phyloP scores from a whole-genome alignment of 2,888 invertebrate species.

The Stomorhina lunata region DNA sequence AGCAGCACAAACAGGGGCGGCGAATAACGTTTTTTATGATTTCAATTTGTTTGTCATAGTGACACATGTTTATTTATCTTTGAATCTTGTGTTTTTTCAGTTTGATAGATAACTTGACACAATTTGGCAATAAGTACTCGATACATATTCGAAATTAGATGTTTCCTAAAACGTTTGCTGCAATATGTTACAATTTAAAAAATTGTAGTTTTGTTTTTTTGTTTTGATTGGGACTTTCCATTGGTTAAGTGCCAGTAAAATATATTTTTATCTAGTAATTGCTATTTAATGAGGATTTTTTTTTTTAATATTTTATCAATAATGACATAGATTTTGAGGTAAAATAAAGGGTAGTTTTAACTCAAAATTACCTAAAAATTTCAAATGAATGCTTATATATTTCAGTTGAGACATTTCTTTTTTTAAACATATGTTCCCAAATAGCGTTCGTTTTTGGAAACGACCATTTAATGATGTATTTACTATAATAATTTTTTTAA shows the following conservation, averaged over 20 bases:
- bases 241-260: neutral
- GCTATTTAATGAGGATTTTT: neutral
- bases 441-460: too few species aligned
- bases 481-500: too few species aligned
- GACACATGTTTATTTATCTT: conserved; percentile 45
- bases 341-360: too few species aligned
- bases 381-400: too few species aligned
- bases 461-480: too few species aligned
- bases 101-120: conserved; percentile 22
- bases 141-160: conserved; percentile 4
- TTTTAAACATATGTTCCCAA: too few species aligned
- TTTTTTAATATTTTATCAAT: too few species aligned
- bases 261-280: too few species aligned
- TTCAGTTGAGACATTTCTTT: too few species aligned
- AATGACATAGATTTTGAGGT: too few species aligned
- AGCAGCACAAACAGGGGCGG: too few species aligned
- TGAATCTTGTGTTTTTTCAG: neutral
- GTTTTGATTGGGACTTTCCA: neutral
- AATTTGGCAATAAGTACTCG: conserved; percentile 18
- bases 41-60: conserved; percentile 20
- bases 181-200: neutral
- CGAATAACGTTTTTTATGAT: neutral
- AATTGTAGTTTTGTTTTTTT: neutral
- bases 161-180: neutral
- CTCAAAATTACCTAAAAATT: too few species aligned